phyloP scores from a whole-genome alignment of 2,888 invertebrate genomes.

The Nipponacmea schrenckii region DNA sequence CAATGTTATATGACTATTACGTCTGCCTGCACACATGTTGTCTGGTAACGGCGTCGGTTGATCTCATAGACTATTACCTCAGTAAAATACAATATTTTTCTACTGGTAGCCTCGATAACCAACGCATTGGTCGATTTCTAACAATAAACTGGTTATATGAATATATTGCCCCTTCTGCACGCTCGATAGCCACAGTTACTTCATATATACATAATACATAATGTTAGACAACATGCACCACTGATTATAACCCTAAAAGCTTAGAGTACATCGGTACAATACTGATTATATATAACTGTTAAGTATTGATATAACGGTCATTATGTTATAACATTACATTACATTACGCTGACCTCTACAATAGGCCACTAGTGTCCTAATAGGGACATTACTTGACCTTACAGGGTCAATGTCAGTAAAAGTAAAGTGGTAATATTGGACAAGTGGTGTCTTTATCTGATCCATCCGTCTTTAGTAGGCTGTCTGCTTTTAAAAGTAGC shows the following conservation, averaged over 20 bases:
- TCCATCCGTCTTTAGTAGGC: no score
- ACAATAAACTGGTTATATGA: no score
- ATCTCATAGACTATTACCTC: background rate
- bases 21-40: conserved; percentile 5
- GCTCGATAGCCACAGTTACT: background rate
- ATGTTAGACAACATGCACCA: conserved; percentile 6
- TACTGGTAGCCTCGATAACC: no score
- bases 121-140: no score
- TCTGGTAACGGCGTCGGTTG: background rate
- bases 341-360: background rate
- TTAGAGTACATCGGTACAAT: no score
- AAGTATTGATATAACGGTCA: no score
- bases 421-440: no score
- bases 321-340: background rate
- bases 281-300: no score
- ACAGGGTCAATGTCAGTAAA: conserved; percentile 4
- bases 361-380: background rate
- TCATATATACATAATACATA: background rate
- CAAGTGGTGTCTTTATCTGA: no score
- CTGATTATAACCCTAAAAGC: background rate
- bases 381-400: background rate
- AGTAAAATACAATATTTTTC: no score
- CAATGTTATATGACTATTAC: conserved; percentile 1
- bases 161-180: background rate
- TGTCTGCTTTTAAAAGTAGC: no score